A percentile compares a stretch with the other conserved stretches of the same genome.
Evolutionary conservation across 2,888 invertebrate species (phyloP).

Genomic region (Cyclophora albipunctata): DNA sequence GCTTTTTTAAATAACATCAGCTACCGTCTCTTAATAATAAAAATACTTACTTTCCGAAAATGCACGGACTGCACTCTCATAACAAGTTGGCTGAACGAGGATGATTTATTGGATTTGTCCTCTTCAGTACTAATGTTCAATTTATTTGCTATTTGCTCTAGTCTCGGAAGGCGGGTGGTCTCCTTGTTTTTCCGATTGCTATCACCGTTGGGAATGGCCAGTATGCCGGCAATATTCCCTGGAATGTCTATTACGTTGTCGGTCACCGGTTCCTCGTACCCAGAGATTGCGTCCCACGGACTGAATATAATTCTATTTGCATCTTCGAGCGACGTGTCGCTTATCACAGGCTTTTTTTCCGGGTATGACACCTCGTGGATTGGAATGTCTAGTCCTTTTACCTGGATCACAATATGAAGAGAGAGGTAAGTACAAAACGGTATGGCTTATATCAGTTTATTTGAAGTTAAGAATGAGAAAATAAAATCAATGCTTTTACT

Average conservation of each 20-base stretch:
- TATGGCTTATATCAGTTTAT: too few species aligned
- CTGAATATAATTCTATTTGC: conserved; percentile 74
- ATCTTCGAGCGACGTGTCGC: conserved; percentile 65
- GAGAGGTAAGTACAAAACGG: too few species aligned
- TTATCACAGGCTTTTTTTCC: conserved; percentile 54
- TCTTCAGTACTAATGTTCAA: conserved; percentile 63
- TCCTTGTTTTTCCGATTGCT: conserved; percentile 54
- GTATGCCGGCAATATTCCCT: conserved; percentile 46
- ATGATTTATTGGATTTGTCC: conserved; percentile 69
- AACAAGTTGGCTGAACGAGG: conserved; percentile 67
- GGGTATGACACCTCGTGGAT: conserved; percentile 44
- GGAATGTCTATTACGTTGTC: conserved; percentile 67
- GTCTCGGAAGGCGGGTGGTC: conserved; percentile 36
- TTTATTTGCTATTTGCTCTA: conserved; percentile 61
- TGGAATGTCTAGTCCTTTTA: conserved; percentile 66
- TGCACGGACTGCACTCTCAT: conserved; percentile 67
- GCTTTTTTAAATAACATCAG: too few species aligned
- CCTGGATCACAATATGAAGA: conserved; percentile 26
- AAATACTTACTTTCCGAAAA: conserved; percentile 58
- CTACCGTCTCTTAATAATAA: too few species aligned
- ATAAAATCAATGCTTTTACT: too few species aligned
- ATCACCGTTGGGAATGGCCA: conserved; percentile 35
- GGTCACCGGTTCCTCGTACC: conserved; percentile 61
- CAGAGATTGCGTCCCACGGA: conserved; percentile 68
- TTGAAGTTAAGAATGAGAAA: too few species aligned